Conservation (phyloP, 2,888 invertebrate species). For the Micoletzkya japonica region DNA sequence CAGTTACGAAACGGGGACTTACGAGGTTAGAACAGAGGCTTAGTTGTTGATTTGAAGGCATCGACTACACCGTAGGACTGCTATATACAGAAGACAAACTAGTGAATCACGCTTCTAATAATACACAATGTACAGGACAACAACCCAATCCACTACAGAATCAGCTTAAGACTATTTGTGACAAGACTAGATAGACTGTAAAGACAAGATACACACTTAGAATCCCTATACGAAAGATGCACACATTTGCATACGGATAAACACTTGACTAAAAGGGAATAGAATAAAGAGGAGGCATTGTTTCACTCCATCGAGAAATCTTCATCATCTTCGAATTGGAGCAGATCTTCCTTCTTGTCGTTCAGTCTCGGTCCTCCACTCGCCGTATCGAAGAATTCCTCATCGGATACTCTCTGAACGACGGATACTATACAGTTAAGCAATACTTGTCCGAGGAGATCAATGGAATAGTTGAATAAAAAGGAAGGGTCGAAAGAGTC, state of each 20-base stretch:
- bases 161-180: neutral
- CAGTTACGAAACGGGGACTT: no score
- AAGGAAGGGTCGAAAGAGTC: neutral
- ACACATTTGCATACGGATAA: neutral
- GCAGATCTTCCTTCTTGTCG: conserved; percentile 24
- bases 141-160: conserved; percentile 5
- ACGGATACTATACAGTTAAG: neutral
- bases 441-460: neutral
- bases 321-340: conserved; percentile 23
- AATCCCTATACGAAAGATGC: conserved; percentile 8
- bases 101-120: no score
- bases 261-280: neutral
- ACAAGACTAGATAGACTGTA: neutral
- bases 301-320: neutral
- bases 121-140: no score
- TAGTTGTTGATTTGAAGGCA: no score
- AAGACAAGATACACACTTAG: neutral
- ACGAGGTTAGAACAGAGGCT: no score
- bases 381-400: conserved; percentile 24
- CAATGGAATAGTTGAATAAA: neutral
- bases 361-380: conserved; percentile 4
- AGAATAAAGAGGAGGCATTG: neutral
- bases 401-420: conserved; percentile 16
- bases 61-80: no score
- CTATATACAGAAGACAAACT: no score